Evolutionary conservation across 1,140 invertebrate genomes (phyloP).

Genomic region (Nymphalis io): DNA sequence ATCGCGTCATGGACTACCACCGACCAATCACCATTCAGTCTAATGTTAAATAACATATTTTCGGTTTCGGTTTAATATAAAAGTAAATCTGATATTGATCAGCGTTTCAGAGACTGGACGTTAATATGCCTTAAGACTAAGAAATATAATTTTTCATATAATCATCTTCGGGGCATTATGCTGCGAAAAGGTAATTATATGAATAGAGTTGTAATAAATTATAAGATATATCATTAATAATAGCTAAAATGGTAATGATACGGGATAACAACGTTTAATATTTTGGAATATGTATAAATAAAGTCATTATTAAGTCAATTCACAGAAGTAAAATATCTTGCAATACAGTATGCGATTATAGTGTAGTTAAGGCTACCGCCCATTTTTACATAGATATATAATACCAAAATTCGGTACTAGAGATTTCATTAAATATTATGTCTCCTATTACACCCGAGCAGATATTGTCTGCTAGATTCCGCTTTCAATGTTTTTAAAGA

Average conservation of each 20-base stretch:
- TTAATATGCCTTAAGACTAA: neutral
- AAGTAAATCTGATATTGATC: no score
- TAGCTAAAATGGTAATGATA: constrained; percentile 11
- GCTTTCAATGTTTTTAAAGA: constrained; percentile 20
- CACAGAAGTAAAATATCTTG: neutral
- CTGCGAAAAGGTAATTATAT: neutral
- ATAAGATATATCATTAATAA: constrained; percentile 8
- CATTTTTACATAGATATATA: no score
- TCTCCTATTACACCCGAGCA: neutral
- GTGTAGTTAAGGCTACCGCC: no score
- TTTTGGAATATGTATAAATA: constrained; percentile 6
- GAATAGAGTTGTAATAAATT: no score
- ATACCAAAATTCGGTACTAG: no score
- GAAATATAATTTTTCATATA: no score
- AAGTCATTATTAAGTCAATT: constrained; percentile 10
- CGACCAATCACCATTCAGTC: no score
- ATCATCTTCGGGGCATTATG: no score
- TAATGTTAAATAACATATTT: no score
- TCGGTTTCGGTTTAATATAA: no score
- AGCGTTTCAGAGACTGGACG: no score
- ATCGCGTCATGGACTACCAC: no score
- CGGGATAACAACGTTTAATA: neutral
- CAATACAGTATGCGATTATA: neutral
- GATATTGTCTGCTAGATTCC: neutral
- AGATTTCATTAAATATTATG: neutral